These are phyloP conservation scores for Teleogryllus occipitalis DNA, from an alignment of 1,140 invertebrate species.

Conservation along the genomic window DNA sequence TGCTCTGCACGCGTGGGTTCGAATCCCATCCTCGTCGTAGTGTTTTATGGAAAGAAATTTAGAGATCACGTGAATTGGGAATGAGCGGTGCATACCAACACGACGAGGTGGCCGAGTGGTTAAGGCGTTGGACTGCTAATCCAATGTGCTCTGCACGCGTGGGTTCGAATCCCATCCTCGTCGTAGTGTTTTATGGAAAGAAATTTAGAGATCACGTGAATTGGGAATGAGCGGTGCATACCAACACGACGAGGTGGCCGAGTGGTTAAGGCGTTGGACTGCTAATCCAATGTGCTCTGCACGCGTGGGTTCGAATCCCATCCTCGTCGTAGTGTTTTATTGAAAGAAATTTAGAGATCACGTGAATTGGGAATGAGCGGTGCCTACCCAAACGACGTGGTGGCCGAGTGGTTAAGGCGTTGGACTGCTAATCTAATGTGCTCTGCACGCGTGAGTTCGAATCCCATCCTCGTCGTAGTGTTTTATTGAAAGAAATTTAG, in stretches of 20 bases:
- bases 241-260: conserved; percentile 25
- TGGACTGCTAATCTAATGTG: conserved; percentile 25
- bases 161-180: conserved; percentile 26
- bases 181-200: conserved; percentile 13
- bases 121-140: conserved; percentile 25
- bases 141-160: conserved; percentile 25
- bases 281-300: conserved; percentile 25
- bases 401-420: conserved; percentile 26
- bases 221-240: too few relatives aligned
- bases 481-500: too few relatives aligned
- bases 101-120: conserved; percentile 25
- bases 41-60: too few relatives aligned
- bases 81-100: too few relatives aligned
- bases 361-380: too few relatives aligned
- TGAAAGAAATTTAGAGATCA: too few relatives aligned
- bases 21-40: conserved; percentile 23
- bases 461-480: conserved; percentile 24
- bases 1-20: conserved; percentile 24
- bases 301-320: conserved; percentile 25
- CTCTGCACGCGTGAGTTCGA: conserved; percentile 25
- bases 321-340: conserved; percentile 17
- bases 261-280: conserved; percentile 25
- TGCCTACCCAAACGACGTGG: conserved; percentile 22
- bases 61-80: too few relatives aligned
- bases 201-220: too few relatives aligned